Evolutionary conservation across 2,888 invertebrate genomes (phyloP), one percentile per base, ranked within the genome.

Genomic region (Cosmorhoe ocellata): DNA sequence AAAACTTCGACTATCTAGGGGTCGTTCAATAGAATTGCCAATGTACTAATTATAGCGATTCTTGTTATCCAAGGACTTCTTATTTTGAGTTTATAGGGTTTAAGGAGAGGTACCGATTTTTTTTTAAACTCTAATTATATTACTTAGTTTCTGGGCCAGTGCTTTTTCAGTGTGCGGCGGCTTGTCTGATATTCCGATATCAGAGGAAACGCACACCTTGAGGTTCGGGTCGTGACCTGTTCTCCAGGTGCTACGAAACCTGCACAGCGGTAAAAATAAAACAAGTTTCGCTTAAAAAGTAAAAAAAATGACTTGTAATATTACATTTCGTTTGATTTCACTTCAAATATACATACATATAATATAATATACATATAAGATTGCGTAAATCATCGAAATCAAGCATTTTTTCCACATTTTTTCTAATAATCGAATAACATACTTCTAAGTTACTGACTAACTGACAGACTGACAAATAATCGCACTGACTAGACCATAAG

Each of bases 201-300:
- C 74, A 66, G 70, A 69, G 67, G 67, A 75, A 73, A 59, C 64
- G 40, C 56, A 61, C 67, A 61, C 62, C 63, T 61, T 46, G 33
- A 64, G 65, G 66, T 66, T 57, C 56, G 57, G 76, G 71, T 78
- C 79, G 69, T 69, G 76, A 76, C 76, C 75, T 63, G 67, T 51
- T 64, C 64, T 68, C 70, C 76, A 76, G 76, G 76, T 76, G 75
- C 37, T 30, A 13, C 28, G 8, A 43, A 50, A 28, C 38, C 38
- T 43, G 39, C 39, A 43, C 27, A 44, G 24, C n/a, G 10, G 34
- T 8, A 7, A 34, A 32, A 14, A 41, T 11, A 26, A 32, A 14
- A 31, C 18, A 42, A 32, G 22, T 24, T 14, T 5, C 18, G 18
- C 5, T 18, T 18, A 18, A 3, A 2, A 18, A 2, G 5, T 3